Conservation (phyloP, 2,113 vertebrate genomes). For the Myotis brandtii region DNA sequence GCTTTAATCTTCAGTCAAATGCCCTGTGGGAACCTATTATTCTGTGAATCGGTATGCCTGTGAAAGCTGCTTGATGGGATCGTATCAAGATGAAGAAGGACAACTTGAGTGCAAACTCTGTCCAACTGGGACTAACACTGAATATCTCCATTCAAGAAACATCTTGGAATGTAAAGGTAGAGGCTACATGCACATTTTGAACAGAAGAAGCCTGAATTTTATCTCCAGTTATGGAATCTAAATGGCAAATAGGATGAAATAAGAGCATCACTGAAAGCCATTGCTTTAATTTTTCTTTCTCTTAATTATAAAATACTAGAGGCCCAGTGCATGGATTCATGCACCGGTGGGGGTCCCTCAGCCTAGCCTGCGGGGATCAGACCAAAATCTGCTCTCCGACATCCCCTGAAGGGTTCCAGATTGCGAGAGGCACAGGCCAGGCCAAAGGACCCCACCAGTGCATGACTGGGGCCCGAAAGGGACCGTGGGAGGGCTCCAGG, state of each 20-base stretch:
- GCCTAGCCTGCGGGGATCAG: too few species aligned
- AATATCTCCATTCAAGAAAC: constrained; percentile 95
- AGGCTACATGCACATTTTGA: background rate
- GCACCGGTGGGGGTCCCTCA: too few species aligned
- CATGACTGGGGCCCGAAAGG: too few species aligned
- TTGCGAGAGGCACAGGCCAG: too few species aligned
- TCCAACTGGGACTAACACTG: constrained; percentile 92
- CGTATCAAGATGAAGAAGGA: constrained; percentile 96
- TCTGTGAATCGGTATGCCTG: constrained; percentile 93
- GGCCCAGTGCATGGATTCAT: too few species aligned
- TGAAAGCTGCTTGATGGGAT: constrained; percentile 96
- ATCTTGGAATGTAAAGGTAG: constrained; percentile 95
- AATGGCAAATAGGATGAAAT: background rate
- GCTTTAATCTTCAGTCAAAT: constrained; percentile 90
- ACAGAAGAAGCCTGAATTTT: background rate
- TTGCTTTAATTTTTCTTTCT: background rate
- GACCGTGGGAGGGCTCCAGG: too few species aligned
- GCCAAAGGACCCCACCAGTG: too few species aligned
- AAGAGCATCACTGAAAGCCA: background rate
- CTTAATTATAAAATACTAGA: background rate
- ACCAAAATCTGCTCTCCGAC: too few species aligned
- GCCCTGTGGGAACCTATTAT: constrained; percentile 96
- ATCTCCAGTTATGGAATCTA: background rate
- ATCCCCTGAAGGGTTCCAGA: too few species aligned
- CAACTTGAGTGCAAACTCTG: constrained; percentile 95